Evolutionary conservation across 2,113 vertebrate genomes (phyloP).

Genomic region (Chaenocephalus aceratus): DNA sequence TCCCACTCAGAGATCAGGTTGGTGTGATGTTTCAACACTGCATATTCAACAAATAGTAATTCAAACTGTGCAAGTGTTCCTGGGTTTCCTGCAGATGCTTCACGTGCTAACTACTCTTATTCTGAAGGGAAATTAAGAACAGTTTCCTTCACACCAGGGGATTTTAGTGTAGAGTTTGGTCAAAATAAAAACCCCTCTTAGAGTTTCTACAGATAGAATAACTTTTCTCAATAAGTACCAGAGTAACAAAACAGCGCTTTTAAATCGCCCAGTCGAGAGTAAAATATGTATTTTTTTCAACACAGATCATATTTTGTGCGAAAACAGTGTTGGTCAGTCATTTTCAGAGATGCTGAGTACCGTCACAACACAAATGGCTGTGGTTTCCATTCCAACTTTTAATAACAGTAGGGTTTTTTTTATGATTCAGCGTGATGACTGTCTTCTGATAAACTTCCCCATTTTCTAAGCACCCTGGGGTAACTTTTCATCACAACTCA

Average conservation of each 20-base stretch:
- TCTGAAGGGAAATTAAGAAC: neutral
- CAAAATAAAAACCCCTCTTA: neutral
- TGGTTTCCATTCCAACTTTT: neutral
- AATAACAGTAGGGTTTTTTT: neutral
- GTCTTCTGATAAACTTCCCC: constrained; percentile 1
- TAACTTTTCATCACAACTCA: neutral
- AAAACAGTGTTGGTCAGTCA: neutral
- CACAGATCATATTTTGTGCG: neutral
- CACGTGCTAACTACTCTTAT: neutral
- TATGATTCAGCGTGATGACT: constrained; percentile 4
- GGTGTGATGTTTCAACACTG: neutral
- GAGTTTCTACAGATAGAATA: neutral
- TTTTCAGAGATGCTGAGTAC: neutral
- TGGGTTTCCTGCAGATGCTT: neutral
- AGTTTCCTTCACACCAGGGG: neutral
- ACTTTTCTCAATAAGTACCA: neutral
- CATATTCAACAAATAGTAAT: neutral
- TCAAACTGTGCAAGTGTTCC: neutral
- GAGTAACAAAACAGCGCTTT: neutral
- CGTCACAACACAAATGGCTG: neutral
- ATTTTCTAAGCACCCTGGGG: neutral
- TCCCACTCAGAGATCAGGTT: neutral
- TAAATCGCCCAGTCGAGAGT: neutral
- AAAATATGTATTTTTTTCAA: neutral
- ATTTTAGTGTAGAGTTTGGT: constrained; percentile 3